Base-by-base conservation (phyloP, 2,888 invertebrate genomes). In the Cosmorhoe ocellata region DNA sequence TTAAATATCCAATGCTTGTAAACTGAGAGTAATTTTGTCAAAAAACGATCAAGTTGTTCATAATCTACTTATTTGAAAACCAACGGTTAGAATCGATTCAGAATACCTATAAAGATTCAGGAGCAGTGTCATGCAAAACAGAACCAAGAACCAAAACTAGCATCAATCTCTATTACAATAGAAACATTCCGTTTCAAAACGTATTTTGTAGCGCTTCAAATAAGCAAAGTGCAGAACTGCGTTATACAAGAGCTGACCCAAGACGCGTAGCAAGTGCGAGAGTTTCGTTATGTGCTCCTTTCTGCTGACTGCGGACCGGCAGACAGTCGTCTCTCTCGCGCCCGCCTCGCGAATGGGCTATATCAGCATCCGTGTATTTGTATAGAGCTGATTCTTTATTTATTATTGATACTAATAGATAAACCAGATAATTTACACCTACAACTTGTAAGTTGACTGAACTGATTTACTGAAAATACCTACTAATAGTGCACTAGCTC, bases 221-320 rank as follows among this genome's bases (percentile, higher is more conserved):
- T 32, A 32, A 48, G 12, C 41, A 44, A 47, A 40, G 26, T 39
- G 13, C 36, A 24, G 52, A 59, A 63, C 51, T 55, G 62, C 53
- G 61, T 60, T 58, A 61, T 62, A 56, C 64, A 63, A 61, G 54
- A 65, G 64, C 62, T 62, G 60, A 63, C 64, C 66, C 59, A 62
- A 64, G 65, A 66, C 64, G 69, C 67, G 51, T 69, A 69, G 68
- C 69, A 63, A 48, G 38, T 53, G 65, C 59, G 67, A 64, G 66
- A 71, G 73, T 68, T 74, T 76, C 74, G 80, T 79, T 79, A 79
- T 82, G 79, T 84, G 80, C 84, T 86, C 81, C 84, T 85, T 89
- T 86, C 85, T 84, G 89, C 89, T 88, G 89, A 88, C 79, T 84
- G 74, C 73, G 81, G 80, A 79, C 76, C 79, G 78, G 76, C 79